Evolutionary conservation across 2,888 invertebrate genomes (phyloP), one percentile per base, ranked within the genome.

Genomic region (Gibbula magus): DNA sequence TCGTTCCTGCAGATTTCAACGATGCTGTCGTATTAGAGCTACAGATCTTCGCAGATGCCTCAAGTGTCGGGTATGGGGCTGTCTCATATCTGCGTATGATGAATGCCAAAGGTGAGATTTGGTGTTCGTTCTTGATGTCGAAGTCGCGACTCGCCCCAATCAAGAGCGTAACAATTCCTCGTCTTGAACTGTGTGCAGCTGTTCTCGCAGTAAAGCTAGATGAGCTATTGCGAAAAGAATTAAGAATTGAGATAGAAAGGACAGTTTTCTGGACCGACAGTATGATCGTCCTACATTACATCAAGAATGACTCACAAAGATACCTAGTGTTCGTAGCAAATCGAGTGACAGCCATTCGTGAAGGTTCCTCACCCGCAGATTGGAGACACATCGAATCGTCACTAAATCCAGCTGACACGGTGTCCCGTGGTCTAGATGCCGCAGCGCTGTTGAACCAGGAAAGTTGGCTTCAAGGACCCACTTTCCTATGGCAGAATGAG

Each of bases 351-450:
- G n/a, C n/a, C n/a, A n/a, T n/a, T n/a, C n/a, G n/a, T n/a, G n/a
- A n/a, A n/a, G n/a, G n/a, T n/a, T 80, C 56, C 52, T 75, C 25
- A 53, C 80, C 13, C 79, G 35, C 52, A n/a, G 77, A 82, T 51
- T 85, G 85, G 84, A 79, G 79, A 25, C 74, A 83, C 52, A 70
- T 84, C 10, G 16, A 70, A 5, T 80, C 83, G n/a, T n/a, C n/a
- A n/a, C n/a, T n/a, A n/a, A n/a, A n/a, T n/a, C n/a, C n/a, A n/a
- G n/a, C n/a, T n/a, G n/a, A n/a, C n/a, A n/a, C n/a, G n/a, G n/a
- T n/a, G n/a, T n/a, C n/a, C n/a, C n/a, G n/a, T n/a, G n/a, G n/a
- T n/a, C n/a, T n/a, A n/a, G n/a, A n/a, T n/a, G n/a, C n/a, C n/a
- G n/a, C n/a, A n/a, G n/a, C n/a, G 2, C 56, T 84, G 54, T n/a